phyloP scores from a whole-genome alignment of 2,888 invertebrate genomes.

The Chloroclysta siterata region DNA sequence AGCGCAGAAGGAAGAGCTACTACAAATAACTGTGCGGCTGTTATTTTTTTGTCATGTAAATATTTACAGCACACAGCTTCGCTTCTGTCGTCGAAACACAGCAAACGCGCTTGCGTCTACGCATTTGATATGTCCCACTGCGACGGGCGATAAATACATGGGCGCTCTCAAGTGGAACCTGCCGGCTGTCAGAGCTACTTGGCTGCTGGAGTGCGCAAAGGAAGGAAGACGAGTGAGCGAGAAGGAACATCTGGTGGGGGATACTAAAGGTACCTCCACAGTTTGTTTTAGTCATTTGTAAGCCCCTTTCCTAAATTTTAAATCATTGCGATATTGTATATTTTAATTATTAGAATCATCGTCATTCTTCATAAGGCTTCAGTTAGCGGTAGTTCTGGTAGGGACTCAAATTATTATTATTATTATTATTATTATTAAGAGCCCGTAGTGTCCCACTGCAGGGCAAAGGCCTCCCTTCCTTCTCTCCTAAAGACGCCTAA shows the following conservation, averaged over 20 bases:
- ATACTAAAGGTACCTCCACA: slow-evolving; percentile 71
- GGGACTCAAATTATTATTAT: too few relatives aligned
- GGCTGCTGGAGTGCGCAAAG: slow-evolving; percentile 90
- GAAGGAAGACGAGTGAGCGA: slow-evolving; percentile 84
- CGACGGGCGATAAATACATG: slow-evolving; percentile 91
- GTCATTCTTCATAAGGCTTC: too few relatives aligned
- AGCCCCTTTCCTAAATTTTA: too few relatives aligned
- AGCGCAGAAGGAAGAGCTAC: too few relatives aligned
- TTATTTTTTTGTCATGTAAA: background rate
- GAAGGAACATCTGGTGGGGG: slow-evolving; percentile 84
- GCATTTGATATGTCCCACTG: slow-evolving; percentile 90
- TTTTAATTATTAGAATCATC: too few relatives aligned
- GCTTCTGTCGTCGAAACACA: slow-evolving; percentile 76
- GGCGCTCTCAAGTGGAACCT: slow-evolving; percentile 94
- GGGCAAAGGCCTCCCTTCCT: too few relatives aligned
- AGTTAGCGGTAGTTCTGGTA: too few relatives aligned
- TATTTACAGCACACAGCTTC: slow-evolving; percentile 69
- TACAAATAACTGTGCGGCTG: too few relatives aligned
- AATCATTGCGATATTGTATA: too few relatives aligned
- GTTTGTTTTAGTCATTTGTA: background rate
- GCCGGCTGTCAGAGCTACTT: slow-evolving; percentile 90
- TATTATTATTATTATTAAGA: too few relatives aligned
- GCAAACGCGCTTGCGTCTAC: slow-evolving; percentile 87
- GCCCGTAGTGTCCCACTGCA: too few relatives aligned
- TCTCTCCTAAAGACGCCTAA: too few relatives aligned